Evolutionary conservation across 2,888 invertebrate species (phyloP), one percentile per base, ranked within the genome.

Genomic region (Matsumyia berberina): DNA sequence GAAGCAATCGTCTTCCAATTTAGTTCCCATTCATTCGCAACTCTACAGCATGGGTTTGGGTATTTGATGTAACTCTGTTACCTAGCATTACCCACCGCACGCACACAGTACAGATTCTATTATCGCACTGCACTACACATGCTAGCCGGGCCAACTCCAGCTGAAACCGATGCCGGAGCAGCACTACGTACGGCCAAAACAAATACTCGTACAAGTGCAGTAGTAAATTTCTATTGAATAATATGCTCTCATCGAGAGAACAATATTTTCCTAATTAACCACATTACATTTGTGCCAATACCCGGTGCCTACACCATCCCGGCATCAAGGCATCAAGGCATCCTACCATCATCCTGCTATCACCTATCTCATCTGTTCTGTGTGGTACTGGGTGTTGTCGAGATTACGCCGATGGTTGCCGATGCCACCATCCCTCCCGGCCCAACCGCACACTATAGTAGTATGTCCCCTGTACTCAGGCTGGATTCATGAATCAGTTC

Each of bases 251-350:
- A 81, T 86, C 87, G 83, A 81, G 87, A 87, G 87, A 88, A 88
- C 88, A 87, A 88, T 88, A 88, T 88, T 88, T 87, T 87, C 87
- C 87, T 88, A 88, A 88, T 88, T 88, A 88, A 88, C 87, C 87
- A 76, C 87, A 88, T 88, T 88, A 87, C 87, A 88, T 86, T 80
- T 76, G 80, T 74, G 77, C 86, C 79, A 70, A 76, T 81, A 72
- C 70, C 86, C 79, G 80, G 64, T 55, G 80, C 80, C 70, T 66
- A 33, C 60, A 24, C 24, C 24, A 24, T 24, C 24, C 24, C 4
- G 4, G 1, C 24, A 1, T 24, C n/a, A n/a, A n/a, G n/a, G n/a
- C n/a, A n/a, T n/a, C n/a, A n/a, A n/a, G n/a, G 24, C 24, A 24
- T 24, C 49, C 58, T 19, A 49, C 73, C 69, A 69, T 24, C 67